Base-by-base conservation (phyloP, 2,113 vertebrate genomes). In the Oxyruncus cristatus region DNA sequence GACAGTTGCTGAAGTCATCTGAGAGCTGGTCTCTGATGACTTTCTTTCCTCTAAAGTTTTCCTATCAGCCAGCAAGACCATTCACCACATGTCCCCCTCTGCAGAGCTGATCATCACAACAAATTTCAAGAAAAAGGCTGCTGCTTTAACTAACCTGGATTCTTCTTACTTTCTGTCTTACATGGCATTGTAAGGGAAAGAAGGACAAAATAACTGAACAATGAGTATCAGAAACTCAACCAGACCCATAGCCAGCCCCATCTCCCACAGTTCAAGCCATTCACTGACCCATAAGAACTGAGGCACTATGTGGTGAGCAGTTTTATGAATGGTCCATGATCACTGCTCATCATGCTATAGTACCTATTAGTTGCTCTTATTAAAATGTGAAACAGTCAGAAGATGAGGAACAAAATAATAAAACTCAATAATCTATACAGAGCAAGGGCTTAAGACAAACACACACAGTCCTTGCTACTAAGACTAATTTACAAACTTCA, bases 221-320 rank as follows among this genome's bases (percentile, higher is more conserved):
- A 50, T 16, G 30, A 49, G n/a, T 62, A 12, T 44, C 23, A 14
- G 55, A 91, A 84, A 26, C 26, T 49, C 58, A 53, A 1, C 13
- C 20, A 27, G 27, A 89, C 3, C 37, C 10, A 35, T 24, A 32
- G 42, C 8, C 32, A 72, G 28, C 16, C 73, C 7, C 6, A 14
- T 8, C 5, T 5, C 4, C 23, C 33, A 26, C 11, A 67, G 17
- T 30, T 30, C 9, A 22, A 21, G 28, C 22, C 2, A 3, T 68
- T 79, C 67, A 61, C 6, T 37, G 46, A 39, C 20, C 47, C 12
- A 12, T 52, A 66, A 85, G 23, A 47, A 28, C 23, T 0, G 2
- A 80, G 33, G 23, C 11, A 46, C 3, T 56, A 1, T 12, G 7
- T 22, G 13, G 12, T 22, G 12, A 63, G 17, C 1, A 2, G 20